Base-by-base conservation (phyloP, 2,888 invertebrate genomes). In the Poecilus cupreus region DNA sequence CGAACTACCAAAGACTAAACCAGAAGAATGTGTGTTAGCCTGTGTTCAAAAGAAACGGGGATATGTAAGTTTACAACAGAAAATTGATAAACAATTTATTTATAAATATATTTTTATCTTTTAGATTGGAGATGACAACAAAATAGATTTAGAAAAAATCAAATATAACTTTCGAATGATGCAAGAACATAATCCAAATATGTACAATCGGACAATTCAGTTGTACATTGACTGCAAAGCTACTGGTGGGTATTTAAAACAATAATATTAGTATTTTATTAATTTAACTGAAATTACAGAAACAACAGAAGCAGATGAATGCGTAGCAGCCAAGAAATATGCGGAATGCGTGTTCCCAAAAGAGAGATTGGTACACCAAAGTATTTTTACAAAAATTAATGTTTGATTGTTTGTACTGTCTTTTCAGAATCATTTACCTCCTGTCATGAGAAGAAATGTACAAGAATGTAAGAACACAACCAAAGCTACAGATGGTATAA, bases 261-360 rank as follows among this genome's bases (percentile, higher is more conserved):
- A 3, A 16, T 37, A 6, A 72, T 22, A 11, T 20, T 24, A n/a
- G 3, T 39, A 18, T 13, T 16, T 32, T 32, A 32, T 32, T 37
- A 68, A 18, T 16, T 16, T 18, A 68, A 13, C 18, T 16, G 16
- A 0, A 13, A 57, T 49, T 51, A 26, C 26, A 74, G 74, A 74
- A 74, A 74, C 46, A 11, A 24, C 20, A 5, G 76, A 76, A 39
- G 20, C 13, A 57, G 76, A 76, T 32, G 54, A 76, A 54, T 76
- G 76, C 10, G 22, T 37, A 11, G 76, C 76, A 11, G 76, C 57
- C 10, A n/a, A 54, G 6, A 76, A 76, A 54, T 76, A 76, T 13
- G 76, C 76, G 1, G 76, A 76, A 76, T 76, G 76, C 18, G 20
- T 76, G 1, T 76, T 57, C 22, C 76, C 76, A 11, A 76, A 76